Percentiles rank a stretch among this genome's conserved stretches.
Evolutionary conservation across 1,140 invertebrate species (phyloP).

Genomic region (Drosophila mojavensis): DNA sequence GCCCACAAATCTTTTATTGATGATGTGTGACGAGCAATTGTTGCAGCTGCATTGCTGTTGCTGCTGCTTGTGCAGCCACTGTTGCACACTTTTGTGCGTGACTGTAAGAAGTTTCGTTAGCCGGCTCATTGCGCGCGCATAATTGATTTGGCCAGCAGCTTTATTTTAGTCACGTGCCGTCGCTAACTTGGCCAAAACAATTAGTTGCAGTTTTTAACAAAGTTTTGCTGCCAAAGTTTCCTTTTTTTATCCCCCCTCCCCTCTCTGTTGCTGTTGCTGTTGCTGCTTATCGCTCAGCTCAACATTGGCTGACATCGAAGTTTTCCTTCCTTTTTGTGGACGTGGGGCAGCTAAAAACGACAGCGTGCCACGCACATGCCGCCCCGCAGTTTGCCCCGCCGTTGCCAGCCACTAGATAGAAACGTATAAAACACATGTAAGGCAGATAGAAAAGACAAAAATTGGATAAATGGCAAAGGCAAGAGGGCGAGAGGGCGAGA

Average conservation of each 20-base stretch:
- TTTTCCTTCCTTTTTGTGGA: constrained; percentile 32
- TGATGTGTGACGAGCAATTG: constrained; percentile 72
- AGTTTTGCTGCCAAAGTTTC: constrained; percentile 61
- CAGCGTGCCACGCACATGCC: constrained; percentile 42
- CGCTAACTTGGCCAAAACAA: constrained; percentile 76
- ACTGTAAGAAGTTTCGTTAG: constrained; percentile 46
- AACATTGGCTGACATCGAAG: constrained; percentile 38
- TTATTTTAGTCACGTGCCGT: constrained; percentile 72
- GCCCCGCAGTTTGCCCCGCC: constrained; percentile 36
- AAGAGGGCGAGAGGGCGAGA: no score
- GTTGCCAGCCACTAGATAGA: constrained; percentile 43
- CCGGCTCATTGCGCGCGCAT: constrained; percentile 61
- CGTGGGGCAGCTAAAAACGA: constrained; percentile 33
- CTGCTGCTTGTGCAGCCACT: constrained; percentile 13
- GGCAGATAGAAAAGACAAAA: constrained; percentile 40
- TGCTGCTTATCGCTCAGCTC: constrained; percentile 44
- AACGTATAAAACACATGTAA: constrained; percentile 49
- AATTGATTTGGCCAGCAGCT: constrained; percentile 63
- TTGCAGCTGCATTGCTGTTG: constrained; percentile 27
- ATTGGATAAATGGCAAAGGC: constrained; percentile 33
- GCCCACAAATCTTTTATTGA: constrained; percentile 74
- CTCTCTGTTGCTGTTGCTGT: constrained; percentile 54
- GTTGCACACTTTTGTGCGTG: constrained; percentile 24
- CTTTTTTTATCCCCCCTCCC: constrained; percentile 27
- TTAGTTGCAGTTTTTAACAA: constrained; percentile 59